Conservation (phyloP, 1,140 invertebrate species). For the Brachystomella parvula region DNA sequence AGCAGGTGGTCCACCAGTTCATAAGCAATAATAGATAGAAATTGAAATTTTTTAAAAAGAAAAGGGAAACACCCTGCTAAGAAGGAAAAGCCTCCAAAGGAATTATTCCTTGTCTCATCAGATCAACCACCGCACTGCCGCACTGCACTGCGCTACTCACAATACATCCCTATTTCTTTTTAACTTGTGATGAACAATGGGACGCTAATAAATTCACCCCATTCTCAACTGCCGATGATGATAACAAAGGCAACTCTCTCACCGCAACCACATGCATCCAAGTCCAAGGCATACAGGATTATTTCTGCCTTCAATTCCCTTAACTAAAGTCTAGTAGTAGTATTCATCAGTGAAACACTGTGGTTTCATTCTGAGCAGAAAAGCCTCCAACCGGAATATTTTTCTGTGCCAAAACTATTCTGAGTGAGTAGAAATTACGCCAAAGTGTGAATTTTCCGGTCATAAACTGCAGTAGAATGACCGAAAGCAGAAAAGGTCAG, state of each 20-base stretch:
- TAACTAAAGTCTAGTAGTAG: background rate
- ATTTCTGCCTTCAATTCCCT: background rate
- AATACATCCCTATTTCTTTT: conserved; percentile 21
- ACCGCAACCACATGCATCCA: background rate
- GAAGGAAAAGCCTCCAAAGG: conserved; percentile 17
- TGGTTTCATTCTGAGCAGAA: background rate
- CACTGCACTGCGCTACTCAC: background rate
- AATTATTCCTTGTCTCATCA: background rate
- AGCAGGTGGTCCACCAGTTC: conserved; percentile 28
- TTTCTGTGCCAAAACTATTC: background rate
- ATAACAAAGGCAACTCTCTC: background rate
- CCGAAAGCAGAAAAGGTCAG: background rate
- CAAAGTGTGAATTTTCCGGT: background rate
- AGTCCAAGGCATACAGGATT: background rate
- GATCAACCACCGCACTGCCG: background rate
- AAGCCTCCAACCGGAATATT: background rate
- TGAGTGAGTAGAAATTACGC: too few relatives aligned
- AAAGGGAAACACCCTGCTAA: conserved; percentile 18
- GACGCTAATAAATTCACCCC: conserved; percentile 33
- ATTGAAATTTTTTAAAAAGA: conserved; percentile 19
- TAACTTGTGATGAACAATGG: conserved; percentile 22
- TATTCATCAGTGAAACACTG: background rate
- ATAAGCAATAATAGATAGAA: conserved; percentile 13
- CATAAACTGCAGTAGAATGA: background rate
- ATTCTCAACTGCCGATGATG: background rate